phyloP scores from a whole-genome alignment of 2,113 vertebrate species.

The Cryptotis parvus region DNA sequence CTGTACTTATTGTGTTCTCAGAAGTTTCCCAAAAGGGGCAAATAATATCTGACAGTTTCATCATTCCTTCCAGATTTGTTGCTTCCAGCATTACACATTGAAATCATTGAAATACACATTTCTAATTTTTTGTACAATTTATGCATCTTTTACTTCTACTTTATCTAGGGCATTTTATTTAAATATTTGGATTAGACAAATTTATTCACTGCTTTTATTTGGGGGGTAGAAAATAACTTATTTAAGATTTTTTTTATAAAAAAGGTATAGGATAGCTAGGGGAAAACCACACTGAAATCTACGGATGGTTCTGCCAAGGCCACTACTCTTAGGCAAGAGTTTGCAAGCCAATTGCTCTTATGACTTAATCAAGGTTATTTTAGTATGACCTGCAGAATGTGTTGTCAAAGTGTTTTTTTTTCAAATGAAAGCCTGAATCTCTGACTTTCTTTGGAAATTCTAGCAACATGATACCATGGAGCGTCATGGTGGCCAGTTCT shows the following conservation, averaged over 20 bases:
- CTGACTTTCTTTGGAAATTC: not conserved
- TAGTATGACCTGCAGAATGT: not conserved
- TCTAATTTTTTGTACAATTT: not conserved
- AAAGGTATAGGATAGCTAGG: not conserved
- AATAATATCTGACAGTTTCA: not conserved
- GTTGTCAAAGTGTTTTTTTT: not conserved
- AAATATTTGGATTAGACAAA: not conserved
- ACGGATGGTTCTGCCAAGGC: not conserved
- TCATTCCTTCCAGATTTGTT: not conserved
- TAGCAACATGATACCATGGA: no score
- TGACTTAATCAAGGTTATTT: not conserved
- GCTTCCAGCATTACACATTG: not conserved
- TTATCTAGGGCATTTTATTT: not conserved
- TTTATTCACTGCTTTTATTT: not conserved
- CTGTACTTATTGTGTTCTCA: not conserved
- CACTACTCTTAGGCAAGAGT: not conserved
- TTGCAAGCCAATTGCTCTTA: not conserved
- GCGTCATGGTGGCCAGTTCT: not conserved
- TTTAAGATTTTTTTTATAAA: not conserved
- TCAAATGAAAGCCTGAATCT: not conserved
- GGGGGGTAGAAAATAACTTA: not conserved
- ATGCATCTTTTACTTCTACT: not conserved
- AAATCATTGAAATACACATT: not conserved
- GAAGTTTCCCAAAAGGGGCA: not conserved
- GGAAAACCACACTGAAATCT: not conserved